Percentiles rank a stretch among this genome's conserved stretches.
phyloP scores from a whole-genome alignment of 1,140 invertebrate genomes.

The Wasmannia auropunctata region DNA sequence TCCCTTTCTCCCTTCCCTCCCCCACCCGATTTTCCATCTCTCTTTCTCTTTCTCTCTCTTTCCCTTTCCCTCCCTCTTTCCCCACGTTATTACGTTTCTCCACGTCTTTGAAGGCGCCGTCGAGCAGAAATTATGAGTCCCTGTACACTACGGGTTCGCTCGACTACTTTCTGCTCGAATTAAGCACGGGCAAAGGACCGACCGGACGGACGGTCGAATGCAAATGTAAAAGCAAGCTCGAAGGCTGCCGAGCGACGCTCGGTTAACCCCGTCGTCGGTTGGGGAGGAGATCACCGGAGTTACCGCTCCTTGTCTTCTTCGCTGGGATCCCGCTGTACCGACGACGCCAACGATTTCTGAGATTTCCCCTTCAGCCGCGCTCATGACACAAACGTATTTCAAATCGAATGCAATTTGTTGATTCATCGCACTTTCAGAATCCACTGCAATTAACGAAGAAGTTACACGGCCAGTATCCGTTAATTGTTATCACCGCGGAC shows the following conservation, averaged over 20 bases:
- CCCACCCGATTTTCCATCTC: background rate
- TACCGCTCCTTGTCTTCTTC: constrained; percentile 40
- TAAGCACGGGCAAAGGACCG: constrained; percentile 73
- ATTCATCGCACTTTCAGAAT: background rate
- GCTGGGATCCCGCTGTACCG: background rate
- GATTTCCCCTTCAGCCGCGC: constrained; percentile 22
- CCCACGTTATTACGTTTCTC: constrained; percentile 78
- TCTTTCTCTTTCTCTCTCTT: constrained; percentile 2
- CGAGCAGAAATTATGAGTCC: constrained; percentile 82
- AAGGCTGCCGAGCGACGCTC: constrained; percentile 46
- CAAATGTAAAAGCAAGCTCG: constrained; percentile 69
- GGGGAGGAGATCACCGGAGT: constrained; percentile 46
- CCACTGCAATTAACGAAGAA: background rate
- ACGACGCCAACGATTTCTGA: constrained; percentile 3
- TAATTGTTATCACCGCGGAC: too few relatives aligned
- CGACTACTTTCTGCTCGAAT: constrained; percentile 79
- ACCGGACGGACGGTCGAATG: constrained; percentile 64
- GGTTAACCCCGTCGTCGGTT: constrained; percentile 64
- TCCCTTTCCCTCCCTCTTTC: constrained; percentile 24
- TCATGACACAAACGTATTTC: too few relatives aligned
- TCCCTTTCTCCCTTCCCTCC: background rate
- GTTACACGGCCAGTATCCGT: too few relatives aligned
- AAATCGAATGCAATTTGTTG: background rate
- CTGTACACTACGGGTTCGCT: constrained; percentile 73
- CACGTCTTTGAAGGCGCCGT: constrained; percentile 81